These are phyloP conservation scores for Megamerina dolium DNA, from an alignment of 2,888 invertebrate genomes.

Conservation along the genomic window DNA sequence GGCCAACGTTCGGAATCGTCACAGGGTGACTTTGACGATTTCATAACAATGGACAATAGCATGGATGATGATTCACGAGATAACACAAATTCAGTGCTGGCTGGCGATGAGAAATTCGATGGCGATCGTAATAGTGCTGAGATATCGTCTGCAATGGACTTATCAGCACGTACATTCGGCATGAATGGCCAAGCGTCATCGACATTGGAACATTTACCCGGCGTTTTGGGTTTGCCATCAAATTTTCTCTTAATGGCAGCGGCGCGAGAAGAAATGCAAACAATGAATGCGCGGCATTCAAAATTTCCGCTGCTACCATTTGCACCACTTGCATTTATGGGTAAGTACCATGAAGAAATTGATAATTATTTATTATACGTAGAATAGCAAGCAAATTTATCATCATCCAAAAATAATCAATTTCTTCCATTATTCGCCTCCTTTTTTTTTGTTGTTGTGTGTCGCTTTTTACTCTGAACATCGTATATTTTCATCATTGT, in stretches of 20 bases:
- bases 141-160: conserved; percentile 51
- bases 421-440: background rate
- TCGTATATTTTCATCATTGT: conserved; percentile 1
- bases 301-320: conserved; percentile 70
- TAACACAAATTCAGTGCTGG: conserved; percentile 33
- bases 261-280: conserved; percentile 44
- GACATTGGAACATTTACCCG: conserved; percentile 28
- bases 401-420: no score
- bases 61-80: conserved; percentile 44
- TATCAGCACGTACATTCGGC: conserved; percentile 41
- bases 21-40: conserved; percentile 46
- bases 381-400: no score
- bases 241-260: conserved; percentile 46
- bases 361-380: background rate
- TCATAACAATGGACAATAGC: conserved; percentile 44
- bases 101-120: conserved; percentile 31
- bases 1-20: conserved; percentile 47
- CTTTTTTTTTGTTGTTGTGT: background rate
- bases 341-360: conserved; percentile 30
- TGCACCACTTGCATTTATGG: conserved; percentile 77
- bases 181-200: conserved; percentile 20
- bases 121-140: conserved; percentile 20
- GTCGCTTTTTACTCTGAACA: background rate
- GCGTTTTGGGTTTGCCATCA: conserved; percentile 38
- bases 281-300: conserved; percentile 34